These are phyloP conservation scores for Muscicapa adusta DNA, from an alignment of 2,113 vertebrate species.

Conservation along the genomic window DNA sequence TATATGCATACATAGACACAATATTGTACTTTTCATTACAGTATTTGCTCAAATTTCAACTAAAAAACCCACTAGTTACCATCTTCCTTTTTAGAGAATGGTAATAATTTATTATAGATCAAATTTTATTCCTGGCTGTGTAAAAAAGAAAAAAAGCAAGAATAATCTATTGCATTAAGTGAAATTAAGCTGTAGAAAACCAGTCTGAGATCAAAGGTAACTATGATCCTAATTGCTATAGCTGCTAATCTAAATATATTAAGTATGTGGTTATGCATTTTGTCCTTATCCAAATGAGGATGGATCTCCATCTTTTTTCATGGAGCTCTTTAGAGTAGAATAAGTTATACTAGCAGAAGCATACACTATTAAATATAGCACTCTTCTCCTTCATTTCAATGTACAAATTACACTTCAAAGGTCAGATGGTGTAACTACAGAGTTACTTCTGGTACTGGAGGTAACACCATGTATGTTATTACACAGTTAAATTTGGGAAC, in stretches of 20 bases:
- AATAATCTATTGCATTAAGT: not conserved
- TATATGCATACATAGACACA: not conserved
- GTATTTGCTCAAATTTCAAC: not conserved
- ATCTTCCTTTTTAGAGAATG: not conserved
- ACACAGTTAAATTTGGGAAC: conserved; percentile 49
- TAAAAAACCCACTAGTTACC: not conserved
- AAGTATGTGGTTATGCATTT: not conserved
- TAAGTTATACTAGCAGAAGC: not conserved
- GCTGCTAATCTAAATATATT: not conserved
- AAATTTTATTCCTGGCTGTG: not conserved
- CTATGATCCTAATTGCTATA: not conserved
- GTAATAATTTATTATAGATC: not conserved
- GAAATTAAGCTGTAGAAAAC: not conserved
- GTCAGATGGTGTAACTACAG: not conserved
- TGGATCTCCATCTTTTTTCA: not conserved
- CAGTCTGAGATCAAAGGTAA: not conserved
- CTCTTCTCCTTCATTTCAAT: not conserved
- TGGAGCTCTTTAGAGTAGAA: not conserved
- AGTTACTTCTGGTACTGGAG: not conserved
- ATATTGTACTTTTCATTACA: not conserved
- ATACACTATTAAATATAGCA: not conserved
- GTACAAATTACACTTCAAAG: not conserved
- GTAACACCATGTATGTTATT: not conserved
- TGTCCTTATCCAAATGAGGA: not conserved
- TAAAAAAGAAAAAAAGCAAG: not conserved